Percentiles rank a stretch among this genome's conserved stretches.
Conservation (phyloP, 2,113 vertebrate genomes). For the Saccopteryx leptura region DNA sequence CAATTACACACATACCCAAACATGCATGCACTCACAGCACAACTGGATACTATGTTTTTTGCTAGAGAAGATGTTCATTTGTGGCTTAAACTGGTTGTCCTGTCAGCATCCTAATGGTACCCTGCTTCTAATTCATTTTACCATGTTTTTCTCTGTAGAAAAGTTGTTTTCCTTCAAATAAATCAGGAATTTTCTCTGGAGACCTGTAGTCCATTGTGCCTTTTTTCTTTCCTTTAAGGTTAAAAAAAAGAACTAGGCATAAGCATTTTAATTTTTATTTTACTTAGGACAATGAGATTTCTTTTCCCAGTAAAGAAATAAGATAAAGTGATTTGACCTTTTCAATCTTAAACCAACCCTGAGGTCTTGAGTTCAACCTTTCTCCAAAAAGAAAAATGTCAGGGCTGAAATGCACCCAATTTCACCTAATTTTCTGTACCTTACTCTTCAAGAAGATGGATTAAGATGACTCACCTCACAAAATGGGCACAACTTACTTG, state of each 20-base stretch:
- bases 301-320: constrained; percentile 39
- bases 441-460: constrained; percentile 79
- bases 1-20: neutral
- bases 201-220: neutral
- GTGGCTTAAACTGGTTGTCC: neutral
- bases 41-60: neutral
- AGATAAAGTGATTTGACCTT: constrained; percentile 70
- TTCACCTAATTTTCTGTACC: constrained; percentile 66
- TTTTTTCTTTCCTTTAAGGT: neutral
- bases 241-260: neutral
- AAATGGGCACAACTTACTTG: constrained; percentile 39
- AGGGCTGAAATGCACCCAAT: constrained; percentile 45
- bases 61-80: neutral
- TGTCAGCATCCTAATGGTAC: neutral
- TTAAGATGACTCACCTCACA: constrained; percentile 65
- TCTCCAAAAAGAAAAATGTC: constrained; percentile 78
- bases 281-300: constrained; percentile 62
- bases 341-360: constrained; percentile 68
- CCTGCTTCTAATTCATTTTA: neutral
- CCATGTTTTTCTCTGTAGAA: constrained; percentile 47
- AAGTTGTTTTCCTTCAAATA: constrained; percentile 51
- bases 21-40: neutral
- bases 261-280: constrained; percentile 72
- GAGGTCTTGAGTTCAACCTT: constrained; percentile 71
- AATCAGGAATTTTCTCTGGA: constrained; percentile 53